Evolutionary conservation across 2,888 invertebrate species (phyloP).

Genomic region (Blastobasis adustella): DNA sequence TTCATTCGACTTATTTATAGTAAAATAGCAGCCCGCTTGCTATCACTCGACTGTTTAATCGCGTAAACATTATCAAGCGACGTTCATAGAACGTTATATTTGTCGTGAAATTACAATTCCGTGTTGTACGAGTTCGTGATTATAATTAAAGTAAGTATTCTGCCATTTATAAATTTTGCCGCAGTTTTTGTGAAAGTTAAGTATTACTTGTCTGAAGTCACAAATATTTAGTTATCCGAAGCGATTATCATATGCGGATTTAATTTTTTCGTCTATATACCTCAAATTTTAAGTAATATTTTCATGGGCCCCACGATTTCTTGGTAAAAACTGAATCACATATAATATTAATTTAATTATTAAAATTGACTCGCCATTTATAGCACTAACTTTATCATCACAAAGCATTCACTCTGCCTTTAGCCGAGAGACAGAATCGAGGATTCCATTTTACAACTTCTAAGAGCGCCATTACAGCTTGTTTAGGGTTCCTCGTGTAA

Average conservation of each 20-base stretch:
- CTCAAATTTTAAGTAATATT: slow-evolving; percentile 4
- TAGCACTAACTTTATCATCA: slow-evolving; percentile 1
- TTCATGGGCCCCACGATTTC: slow-evolving; percentile 4
- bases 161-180: no score
- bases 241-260: slow-evolving; percentile 1
- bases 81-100: not conserved
- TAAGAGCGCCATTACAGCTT: slow-evolving; percentile 4
- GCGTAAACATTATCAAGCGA: not conserved
- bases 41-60: not conserved
- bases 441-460: slow-evolving; percentile 5
- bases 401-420: slow-evolving; percentile 3
- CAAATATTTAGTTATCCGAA: no score
- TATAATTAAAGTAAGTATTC: no score
- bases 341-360: slow-evolving; percentile 1
- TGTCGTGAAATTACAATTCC: no score
- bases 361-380: slow-evolving; percentile 2
- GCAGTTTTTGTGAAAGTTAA: no score
- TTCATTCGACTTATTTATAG: not conserved
- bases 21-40: not conserved
- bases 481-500: slow-evolving; percentile 4
- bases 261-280: slow-evolving; percentile 1
- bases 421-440: slow-evolving; percentile 1
- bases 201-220: no score
- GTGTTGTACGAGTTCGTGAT: no score
- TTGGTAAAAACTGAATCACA: slow-evolving; percentile 1